These are phyloP conservation scores for Sphenodon punctatus DNA, from an alignment of 2,797 vertebrate species.

Conservation along the genomic window DNA sequence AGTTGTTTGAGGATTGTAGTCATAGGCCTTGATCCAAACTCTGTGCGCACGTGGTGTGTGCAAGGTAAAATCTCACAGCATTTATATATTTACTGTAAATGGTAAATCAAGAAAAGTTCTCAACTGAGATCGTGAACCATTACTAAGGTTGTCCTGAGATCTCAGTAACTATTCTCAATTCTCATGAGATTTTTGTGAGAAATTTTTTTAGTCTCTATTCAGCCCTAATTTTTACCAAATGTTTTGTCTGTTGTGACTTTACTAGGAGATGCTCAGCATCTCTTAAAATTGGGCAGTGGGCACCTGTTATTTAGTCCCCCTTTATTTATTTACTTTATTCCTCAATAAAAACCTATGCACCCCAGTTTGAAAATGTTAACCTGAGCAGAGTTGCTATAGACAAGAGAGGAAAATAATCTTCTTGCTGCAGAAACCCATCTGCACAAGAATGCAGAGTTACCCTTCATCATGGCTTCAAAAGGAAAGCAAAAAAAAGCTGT, in stretches of 20 bases:
- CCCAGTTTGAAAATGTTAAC: neutral
- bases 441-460: neutral
- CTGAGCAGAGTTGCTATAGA: neutral
- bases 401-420: neutral
- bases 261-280: neutral
- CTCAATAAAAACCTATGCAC: neutral
- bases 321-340: conserved; percentile 8
- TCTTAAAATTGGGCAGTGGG: neutral
- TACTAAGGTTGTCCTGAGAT: too few species aligned
- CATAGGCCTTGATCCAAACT: too few species aligned
- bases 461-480: neutral
- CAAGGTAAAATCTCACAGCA: too few species aligned
- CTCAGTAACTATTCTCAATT: too few species aligned
- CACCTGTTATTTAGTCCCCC: too few species aligned
- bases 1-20: too few species aligned
- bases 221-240: neutral
- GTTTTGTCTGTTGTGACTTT: neutral
- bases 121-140: too few species aligned
- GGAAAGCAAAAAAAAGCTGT: neutral
- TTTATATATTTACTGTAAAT: too few species aligned
- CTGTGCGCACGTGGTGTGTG: too few species aligned
- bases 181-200: too few species aligned
- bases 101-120: too few species aligned
- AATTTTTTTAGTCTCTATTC: too few species aligned
- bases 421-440: neutral